Evolutionary conservation across 2,888 invertebrate genomes (phyloP).

Genomic region (Clusia tigrina): DNA sequence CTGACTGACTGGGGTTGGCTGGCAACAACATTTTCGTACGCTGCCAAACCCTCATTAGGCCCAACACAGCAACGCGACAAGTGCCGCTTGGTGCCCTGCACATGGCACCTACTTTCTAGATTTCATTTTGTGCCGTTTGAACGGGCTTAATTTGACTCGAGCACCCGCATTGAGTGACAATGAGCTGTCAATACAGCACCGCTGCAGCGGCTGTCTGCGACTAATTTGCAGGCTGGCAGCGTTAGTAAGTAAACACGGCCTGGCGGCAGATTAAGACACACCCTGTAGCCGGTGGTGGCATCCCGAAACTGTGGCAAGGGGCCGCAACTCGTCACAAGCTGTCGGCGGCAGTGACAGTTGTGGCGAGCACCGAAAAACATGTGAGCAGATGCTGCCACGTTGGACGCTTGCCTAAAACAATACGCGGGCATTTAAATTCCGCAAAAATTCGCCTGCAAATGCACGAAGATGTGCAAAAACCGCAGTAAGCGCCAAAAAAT

Average conservation of each 20-base stretch:
- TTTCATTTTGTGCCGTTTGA: too few species aligned
- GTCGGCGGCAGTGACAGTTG: constrained; percentile 22
- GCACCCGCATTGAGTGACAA: too few species aligned
- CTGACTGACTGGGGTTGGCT: neutral
- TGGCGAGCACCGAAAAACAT: neutral
- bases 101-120: constrained; percentile 14
- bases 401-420: constrained; percentile 32
- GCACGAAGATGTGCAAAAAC: neutral
- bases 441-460: constrained; percentile 11
- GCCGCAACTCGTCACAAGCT: constrained; percentile 13
- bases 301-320: too few species aligned
- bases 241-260: too few species aligned
- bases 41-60: constrained; percentile 16
- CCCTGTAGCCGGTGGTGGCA: too few species aligned
- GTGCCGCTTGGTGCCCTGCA: neutral
- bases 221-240: too few species aligned
- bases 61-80: too few species aligned
- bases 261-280: too few species aligned
- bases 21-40: neutral
- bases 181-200: neutral
- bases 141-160: too few species aligned
- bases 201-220: too few species aligned
- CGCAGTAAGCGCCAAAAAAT: constrained; percentile 18
- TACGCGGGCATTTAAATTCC: constrained; percentile 17
- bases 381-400: constrained; percentile 13